Conservation (phyloP, 2,113 vertebrate species). For the Prunella himalayana region DNA sequence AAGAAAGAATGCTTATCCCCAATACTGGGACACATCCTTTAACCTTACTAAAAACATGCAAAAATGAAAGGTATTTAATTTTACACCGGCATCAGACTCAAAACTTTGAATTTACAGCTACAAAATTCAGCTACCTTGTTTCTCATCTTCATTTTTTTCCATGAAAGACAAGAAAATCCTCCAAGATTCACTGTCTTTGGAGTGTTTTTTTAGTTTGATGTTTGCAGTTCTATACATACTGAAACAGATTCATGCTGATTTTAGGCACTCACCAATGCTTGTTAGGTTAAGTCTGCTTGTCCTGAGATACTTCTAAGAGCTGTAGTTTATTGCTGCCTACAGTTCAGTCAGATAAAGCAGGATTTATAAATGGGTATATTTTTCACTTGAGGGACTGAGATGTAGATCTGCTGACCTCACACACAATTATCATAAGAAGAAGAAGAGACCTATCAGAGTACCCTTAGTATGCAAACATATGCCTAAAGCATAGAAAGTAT, state of each 20-base stretch:
- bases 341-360: neutral
- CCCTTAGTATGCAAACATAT: neutral
- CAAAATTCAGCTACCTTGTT: neutral
- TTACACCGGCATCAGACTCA: neutral
- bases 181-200: neutral
- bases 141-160: neutral
- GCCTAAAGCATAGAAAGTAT: neutral
- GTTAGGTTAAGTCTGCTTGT: neutral
- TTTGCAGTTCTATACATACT: neutral
- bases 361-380: neutral
- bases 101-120: neutral
- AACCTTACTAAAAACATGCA: neutral
- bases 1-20: neutral
- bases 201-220: neutral
- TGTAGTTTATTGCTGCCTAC: neutral
- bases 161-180: neutral
- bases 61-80: neutral
- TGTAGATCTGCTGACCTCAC: neutral
- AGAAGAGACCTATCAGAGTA: neutral
- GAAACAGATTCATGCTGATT: neutral
- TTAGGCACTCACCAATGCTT: neutral
- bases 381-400: neutral
- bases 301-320: neutral
- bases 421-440: neutral
- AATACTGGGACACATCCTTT: neutral